Conservation (phyloP, 2,797 vertebrate genomes). For the Streptopelia turtur region DNA sequence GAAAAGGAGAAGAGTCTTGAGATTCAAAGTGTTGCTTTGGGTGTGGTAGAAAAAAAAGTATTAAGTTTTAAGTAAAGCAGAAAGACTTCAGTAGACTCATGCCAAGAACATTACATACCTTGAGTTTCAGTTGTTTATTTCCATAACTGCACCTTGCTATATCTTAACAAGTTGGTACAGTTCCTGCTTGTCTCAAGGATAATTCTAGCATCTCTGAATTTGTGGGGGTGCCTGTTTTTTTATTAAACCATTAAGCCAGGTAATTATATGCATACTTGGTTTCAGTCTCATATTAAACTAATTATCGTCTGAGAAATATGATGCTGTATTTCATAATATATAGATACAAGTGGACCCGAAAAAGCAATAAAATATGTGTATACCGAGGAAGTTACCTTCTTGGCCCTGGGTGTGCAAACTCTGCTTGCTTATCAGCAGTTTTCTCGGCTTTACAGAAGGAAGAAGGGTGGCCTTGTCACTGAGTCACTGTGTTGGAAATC, state of each 20-base stretch:
- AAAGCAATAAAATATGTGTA: background rate
- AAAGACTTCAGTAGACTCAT: background rate
- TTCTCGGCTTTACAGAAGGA: background rate
- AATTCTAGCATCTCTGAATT: background rate
- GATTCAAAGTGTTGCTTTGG: background rate
- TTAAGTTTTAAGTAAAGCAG: background rate
- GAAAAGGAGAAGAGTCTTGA: background rate
- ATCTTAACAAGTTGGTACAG: background rate
- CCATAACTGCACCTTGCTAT: background rate
- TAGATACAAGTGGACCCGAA: background rate
- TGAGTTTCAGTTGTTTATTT: background rate
- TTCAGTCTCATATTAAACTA: background rate
- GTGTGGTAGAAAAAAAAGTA: background rate
- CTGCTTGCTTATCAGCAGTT: background rate
- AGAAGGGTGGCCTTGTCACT: background rate
- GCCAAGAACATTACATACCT: background rate
- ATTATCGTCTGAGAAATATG: background rate
- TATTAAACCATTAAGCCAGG: background rate
- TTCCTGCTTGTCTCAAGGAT: background rate
- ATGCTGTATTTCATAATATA: background rate
- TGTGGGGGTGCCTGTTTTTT: fast-evolving
- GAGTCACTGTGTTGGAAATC: background rate
- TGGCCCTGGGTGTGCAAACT: background rate
- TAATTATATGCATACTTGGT: background rate
- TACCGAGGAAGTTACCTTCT: background rate